These are phyloP conservation scores for Rallus crepitans DNA, from an alignment of 2,797 vertebrate species.

Conservation along the genomic window DNA sequence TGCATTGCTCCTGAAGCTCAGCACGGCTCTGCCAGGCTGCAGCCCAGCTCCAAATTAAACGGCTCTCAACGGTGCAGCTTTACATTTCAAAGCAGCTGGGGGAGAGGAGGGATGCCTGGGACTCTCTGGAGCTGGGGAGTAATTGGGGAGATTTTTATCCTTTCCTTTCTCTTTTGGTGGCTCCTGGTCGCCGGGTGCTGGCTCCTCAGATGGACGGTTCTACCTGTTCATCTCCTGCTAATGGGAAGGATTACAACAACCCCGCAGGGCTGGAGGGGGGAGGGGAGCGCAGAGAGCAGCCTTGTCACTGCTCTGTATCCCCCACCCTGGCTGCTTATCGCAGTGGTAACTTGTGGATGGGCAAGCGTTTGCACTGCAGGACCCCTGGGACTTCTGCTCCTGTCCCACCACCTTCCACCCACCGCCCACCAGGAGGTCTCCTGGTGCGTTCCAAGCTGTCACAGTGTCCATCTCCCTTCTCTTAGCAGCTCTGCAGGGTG, in stretches of 20 bases:
- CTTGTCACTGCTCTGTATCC: neutral
- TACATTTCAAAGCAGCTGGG: conserved; percentile 56
- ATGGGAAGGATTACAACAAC: conserved; percentile 22
- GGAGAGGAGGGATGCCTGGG: conserved; percentile 9
- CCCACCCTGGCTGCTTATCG: neutral
- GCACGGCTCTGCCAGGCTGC: conserved; percentile 26
- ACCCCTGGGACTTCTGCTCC: neutral
- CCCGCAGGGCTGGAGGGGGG: neutral
- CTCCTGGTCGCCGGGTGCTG: neutral
- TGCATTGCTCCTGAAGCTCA: conserved; percentile 26
- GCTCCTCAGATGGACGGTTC: neutral
- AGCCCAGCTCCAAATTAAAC: conserved; percentile 61
- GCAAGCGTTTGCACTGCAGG: neutral
- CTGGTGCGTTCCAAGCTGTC: neutral
- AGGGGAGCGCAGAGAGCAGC: neutral
- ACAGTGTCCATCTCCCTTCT: neutral
- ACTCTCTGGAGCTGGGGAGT: neutral
- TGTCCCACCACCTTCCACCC: neutral
- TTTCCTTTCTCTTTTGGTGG: neutral
- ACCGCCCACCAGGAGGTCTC: neutral
- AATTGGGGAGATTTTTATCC: conserved; percentile 36
- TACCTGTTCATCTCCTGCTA: conserved; percentile 43
- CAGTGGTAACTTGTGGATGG: neutral
- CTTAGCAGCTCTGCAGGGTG: neutral
- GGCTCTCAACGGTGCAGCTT: conserved; percentile 5